Evolutionary conservation across 2,113 vertebrate species (phyloP), one percentile per base, ranked within the genome.

Genomic region (Cygnus atratus): DNA sequence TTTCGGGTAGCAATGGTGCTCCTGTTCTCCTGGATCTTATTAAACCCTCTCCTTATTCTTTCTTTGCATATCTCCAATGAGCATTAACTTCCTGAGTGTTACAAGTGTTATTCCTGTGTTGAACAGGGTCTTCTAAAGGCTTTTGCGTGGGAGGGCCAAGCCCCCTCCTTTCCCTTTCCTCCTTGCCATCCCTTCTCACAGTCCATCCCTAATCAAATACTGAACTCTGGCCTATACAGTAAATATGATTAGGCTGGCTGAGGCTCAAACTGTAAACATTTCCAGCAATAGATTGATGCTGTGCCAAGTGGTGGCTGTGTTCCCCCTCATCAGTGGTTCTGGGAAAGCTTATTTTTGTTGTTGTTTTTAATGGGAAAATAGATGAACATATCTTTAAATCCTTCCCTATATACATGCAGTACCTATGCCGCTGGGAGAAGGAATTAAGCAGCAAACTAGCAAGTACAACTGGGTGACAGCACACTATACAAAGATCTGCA

Each of bases 91-190:
- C 37, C 65, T 7, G 7, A n/a, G 24, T 3, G 41, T 37, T 15
- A 3, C 5, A 26, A 68, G 33, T 1, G 0, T 2, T 48, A 48
- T 22, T 1, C 13, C 19, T 0, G 0, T 35, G 26, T 57, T 35
- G 41, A 55, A n/a, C 7, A 12, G 33, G 14, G 28, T 39, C 46
- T 18, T 57, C 20, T 28, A 31, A 55, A 85, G 24, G 20, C 8
- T 58, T 63, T 28, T 46, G 7, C 25, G 8, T 18, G 29, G 43
- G 41, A 65, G 29, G 65, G 68, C 28, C 22, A 48, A 68, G 39
- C 22, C 12, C 11, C 33, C 24, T 29, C 31, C 33, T 15, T 48
- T 22, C 28, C 83, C 71, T 21, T 7, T 44, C 39, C 33, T 43
- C 19, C 74, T 61, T 1, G 0, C 18, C 41, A 29, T 70, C 55